phyloP scores from a whole-genome alignment of 2,797 vertebrate genomes.

The Acrossocheilus wenchowensis region DNA sequence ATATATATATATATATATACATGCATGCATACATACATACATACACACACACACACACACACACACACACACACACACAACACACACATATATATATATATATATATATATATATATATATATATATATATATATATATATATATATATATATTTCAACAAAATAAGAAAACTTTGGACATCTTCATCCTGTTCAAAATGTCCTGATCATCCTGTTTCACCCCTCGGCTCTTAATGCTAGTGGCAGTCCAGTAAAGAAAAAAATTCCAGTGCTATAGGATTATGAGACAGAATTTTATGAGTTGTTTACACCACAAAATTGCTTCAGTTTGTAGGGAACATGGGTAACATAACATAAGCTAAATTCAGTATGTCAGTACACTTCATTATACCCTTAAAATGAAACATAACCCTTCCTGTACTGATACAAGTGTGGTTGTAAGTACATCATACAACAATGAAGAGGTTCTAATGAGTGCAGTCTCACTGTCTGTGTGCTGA shows the following conservation, averaged over 20 bases:
- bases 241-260: not conserved
- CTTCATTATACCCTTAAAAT: slow-evolving; percentile 21
- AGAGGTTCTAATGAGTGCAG: not conserved
- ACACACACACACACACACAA: no score
- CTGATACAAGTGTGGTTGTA: slow-evolving; percentile 2
- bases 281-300: not conserved
- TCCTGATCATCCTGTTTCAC: no score
- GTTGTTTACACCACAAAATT: not conserved
- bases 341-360: not conserved
- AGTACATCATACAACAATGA: not conserved
- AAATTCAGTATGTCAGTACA: not conserved
- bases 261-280: not conserved
- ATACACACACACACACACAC: no score
- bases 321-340: not conserved
- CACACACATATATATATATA: no score
- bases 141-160: no score
- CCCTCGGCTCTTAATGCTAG: not conserved
- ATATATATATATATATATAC: no score
- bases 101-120: no score
- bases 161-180: no score
- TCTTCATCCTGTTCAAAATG: no score
- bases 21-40: no score
- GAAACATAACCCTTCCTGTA: not conserved
- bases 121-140: no score
- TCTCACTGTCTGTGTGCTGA: slow-evolving; percentile 24